A percentile compares a stretch with the other conserved stretches of the same genome.
phyloP scores from a whole-genome alignment of 1,140 invertebrate species.

The Aphidius ervi region DNA sequence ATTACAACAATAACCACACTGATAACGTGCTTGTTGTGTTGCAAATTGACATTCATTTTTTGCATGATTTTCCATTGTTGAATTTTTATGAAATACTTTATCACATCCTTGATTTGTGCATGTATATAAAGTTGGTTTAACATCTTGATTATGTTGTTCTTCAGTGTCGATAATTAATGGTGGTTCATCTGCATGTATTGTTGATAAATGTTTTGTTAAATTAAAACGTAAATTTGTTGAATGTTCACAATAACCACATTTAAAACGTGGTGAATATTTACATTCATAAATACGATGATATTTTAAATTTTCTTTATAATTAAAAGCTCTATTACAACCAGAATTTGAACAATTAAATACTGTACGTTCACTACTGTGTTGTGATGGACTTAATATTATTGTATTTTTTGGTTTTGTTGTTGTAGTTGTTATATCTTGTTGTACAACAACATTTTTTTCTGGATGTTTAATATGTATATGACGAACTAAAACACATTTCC shows the following conservation, averaged over 20 bases:
- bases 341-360: constrained; percentile 20
- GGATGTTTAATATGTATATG: not conserved
- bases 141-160: not conserved
- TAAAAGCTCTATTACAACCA: constrained; percentile 49
- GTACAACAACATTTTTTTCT: not conserved
- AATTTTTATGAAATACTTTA: constrained; percentile 13
- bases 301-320: constrained; percentile 43
- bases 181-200: not conserved
- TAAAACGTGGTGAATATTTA: constrained; percentile 40
- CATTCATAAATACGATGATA: constrained; percentile 51
- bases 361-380: no score
- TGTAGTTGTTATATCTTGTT: no score
- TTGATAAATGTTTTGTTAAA: no score
- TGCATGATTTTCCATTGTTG: not conserved
- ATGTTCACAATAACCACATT: constrained; percentile 12
- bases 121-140: not conserved
- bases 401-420: no score
- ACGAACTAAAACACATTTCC: not conserved
- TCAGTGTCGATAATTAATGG: not conserved
- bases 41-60: not conserved
- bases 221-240: no score
- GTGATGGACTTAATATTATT: not conserved
- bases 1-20: not conserved
- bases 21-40: not conserved
- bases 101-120: constrained; percentile 41